These are phyloP conservation scores for Hydractinia symbiolongicarpus DNA, from an alignment of 30 jellyfish, hydroid and myxozoan genomes.

Conservation along the genomic window DNA sequence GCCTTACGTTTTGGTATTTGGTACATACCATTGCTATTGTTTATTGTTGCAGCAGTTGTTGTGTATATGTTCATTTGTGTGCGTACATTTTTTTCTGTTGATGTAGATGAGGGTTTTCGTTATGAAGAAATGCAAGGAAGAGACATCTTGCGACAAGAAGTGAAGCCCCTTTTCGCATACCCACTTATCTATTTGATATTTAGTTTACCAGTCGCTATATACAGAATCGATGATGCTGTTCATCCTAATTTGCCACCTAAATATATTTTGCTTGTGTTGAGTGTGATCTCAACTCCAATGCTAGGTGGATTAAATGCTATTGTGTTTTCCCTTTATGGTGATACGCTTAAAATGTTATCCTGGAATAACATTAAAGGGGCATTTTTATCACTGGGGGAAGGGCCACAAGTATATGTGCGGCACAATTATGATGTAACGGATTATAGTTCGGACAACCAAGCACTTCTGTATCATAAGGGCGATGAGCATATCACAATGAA, in stretches of 20 bases:
- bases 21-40: constrained; percentile 33
- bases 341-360: constrained; percentile 13
- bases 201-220: neutral
- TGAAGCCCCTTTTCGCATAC: constrained; percentile 19
- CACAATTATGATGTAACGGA: constrained; percentile 18
- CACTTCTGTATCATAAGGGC: neutral
- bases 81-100: constrained; percentile 2
- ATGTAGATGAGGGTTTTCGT: constrained; percentile 4
- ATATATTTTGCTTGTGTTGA: neutral
- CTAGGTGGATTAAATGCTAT: constrained; percentile 27
- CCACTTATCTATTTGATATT: constrained; percentile 8
- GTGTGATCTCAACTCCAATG: constrained; percentile 24
- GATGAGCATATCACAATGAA: no score
- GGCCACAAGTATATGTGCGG: neutral
- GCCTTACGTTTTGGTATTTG: constrained; percentile 46
- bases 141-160: constrained; percentile 14
- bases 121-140: constrained; percentile 3
- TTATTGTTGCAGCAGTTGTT: neutral
- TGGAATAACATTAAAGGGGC: constrained; percentile 5
- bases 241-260: constrained; percentile 17
- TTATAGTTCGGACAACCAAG: neutral
- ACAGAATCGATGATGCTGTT: constrained; percentile 24
- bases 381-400: neutral
- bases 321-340: constrained; percentile 6
- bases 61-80: neutral